A percentile compares a stretch with the other conserved stretches of the same genome.
These are phyloP conservation scores for Alfaro cultratus DNA, from an alignment of 2,797 vertebrate genomes.

Conservation along the genomic window DNA sequence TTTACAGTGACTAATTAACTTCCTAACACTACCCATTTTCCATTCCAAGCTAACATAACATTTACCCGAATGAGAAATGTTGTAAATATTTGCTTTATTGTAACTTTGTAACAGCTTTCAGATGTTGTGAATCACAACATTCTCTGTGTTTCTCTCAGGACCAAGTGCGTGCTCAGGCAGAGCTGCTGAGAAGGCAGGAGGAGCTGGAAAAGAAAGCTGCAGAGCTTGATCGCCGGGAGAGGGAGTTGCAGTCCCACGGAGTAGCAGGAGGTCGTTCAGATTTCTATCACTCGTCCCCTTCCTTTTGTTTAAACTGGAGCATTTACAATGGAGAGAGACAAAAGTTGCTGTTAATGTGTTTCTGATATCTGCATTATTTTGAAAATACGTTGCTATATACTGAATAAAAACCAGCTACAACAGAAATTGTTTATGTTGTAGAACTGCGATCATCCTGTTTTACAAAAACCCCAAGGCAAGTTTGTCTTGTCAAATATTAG, in stretches of 20 bases:
- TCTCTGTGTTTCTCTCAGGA: conserved; percentile 79
- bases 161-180: conserved; percentile 90
- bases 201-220: conserved; percentile 96
- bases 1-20: conserved; percentile 15
- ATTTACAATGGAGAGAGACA: not conserved
- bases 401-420: not conserved
- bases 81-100: conserved; percentile 14
- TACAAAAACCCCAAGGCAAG: not conserved
- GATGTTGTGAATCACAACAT: conserved; percentile 11
- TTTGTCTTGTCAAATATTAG: not conserved
- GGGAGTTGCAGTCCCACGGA: conserved; percentile 94
- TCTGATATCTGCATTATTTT: not conserved
- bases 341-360: not conserved
- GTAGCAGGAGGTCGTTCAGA: conserved; percentile 81
- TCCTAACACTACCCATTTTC: conserved; percentile 12
- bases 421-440: not conserved
- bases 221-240: conserved; percentile 96
- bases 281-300: not conserved
- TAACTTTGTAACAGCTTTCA: conserved; percentile 29
- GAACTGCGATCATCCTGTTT: not conserved
- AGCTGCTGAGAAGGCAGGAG: conserved; percentile 92
- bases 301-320: not conserved
- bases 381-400: not conserved
- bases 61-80: conserved; percentile 33
- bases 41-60: conserved; percentile 21